Evolutionary conservation across 2,113 vertebrate species (phyloP).

Genomic region (Origma solitaria): DNA sequence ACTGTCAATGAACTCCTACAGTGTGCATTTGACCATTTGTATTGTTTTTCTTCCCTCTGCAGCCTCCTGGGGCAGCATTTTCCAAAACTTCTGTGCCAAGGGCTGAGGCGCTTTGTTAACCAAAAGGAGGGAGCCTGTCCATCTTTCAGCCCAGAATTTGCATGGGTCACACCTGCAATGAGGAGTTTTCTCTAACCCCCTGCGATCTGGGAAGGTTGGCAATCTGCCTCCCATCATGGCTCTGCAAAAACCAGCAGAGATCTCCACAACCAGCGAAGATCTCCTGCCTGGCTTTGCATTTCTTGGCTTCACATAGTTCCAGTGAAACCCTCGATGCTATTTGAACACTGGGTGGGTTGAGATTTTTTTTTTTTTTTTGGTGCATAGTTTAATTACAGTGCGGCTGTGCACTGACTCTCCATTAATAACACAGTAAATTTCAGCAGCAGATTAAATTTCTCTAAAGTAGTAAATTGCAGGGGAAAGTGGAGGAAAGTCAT

Average conservation of each 20-base stretch:
- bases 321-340: conserved; percentile 1
- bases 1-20: neutral
- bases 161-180: neutral
- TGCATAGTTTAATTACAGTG: conserved; percentile 70
- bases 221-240: neutral
- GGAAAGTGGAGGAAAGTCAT: conserved; percentile 52
- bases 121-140: neutral
- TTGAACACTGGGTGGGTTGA: neutral
- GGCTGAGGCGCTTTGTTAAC: neutral
- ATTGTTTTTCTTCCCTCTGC: neutral
- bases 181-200: neutral
- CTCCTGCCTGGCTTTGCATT: neutral
- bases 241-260: neutral
- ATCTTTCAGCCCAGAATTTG: neutral
- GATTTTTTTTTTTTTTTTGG: neutral
- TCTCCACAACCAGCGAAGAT: neutral
- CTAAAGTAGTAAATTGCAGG: conserved; percentile 66
- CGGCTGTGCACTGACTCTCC: conserved; percentile 65
- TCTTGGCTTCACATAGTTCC: neutral
- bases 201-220: neutral
- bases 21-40: neutral
- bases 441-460: conserved; percentile 83
- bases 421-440: conserved; percentile 83
- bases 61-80: neutral
- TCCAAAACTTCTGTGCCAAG: neutral